Evolutionary conservation across 2,888 invertebrate species (phyloP).

Genomic region (Bruchidius siliquastri): DNA sequence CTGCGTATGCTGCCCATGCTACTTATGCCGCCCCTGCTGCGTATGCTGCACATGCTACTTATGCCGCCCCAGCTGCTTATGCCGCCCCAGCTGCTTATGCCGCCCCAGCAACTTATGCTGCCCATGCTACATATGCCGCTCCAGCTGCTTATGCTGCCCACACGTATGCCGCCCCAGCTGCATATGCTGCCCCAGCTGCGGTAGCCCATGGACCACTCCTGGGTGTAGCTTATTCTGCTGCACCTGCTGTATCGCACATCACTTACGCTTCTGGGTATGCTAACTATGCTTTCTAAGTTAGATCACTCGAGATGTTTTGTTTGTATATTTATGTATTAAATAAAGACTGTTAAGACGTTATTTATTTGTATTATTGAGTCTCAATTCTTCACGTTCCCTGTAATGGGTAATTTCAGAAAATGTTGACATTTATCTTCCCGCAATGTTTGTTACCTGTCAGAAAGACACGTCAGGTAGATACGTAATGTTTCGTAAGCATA

Average conservation of each 20-base stretch:
- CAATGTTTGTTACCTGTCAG: no score
- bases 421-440: no score
- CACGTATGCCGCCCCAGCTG: background rate
- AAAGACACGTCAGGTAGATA: no score
- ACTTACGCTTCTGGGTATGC: conserved; percentile 46
- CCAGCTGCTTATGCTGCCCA: conserved; percentile 20
- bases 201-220: conserved; percentile 10
- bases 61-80: conserved; percentile 20
- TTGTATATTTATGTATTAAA: background rate
- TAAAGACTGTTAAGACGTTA: background rate
- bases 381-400: no score
- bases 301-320: background rate
- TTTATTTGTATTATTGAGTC: background rate
- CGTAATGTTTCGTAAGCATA: no score
- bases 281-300: conserved; percentile 25
- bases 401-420: no score
- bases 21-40: background rate
- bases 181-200: conserved; percentile 32
- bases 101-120: background rate
- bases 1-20: conserved; percentile 32
- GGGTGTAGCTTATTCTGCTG: conserved; percentile 54
- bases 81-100: conserved; percentile 26
- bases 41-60: conserved; percentile 32
- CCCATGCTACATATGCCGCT: conserved; percentile 26
- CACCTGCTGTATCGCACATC: conserved; percentile 60